Base-by-base conservation (phyloP, 1,140 invertebrate genomes). In the Drosophila melanogaster region DNA sequence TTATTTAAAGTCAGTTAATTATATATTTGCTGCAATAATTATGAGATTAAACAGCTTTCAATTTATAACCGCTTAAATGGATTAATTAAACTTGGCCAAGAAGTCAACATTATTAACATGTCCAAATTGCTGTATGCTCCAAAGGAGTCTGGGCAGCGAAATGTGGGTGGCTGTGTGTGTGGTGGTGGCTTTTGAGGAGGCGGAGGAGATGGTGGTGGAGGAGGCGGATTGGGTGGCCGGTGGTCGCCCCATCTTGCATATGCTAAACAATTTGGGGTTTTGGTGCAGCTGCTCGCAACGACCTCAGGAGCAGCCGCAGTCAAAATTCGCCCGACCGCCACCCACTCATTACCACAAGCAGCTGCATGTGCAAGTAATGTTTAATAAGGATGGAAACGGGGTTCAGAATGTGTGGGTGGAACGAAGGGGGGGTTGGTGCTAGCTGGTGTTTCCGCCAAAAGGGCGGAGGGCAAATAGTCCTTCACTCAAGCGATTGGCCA, bases 401-500 rank as follows among this genome's bases (percentile, higher is more conserved):
- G 46, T 22, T 33, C 6, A 19, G 33, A 8, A 8, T 22, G 15
- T 11, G 40, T 26, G 14, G 41, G n/a, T 4, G 40, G 15, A 22
- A 2, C 19, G 19, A 22, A 3, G 19, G 19, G 19, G 19, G 19
- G 19, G 19, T 2, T 8, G 40, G n/a, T 15, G 40, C n/a, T 4
- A 1, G n/a, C 6, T 44, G 41, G 10, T 19, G 8, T 8, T 44
- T 19, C 44, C 47, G 3, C 24, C 47, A 50, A 50, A 43, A 43
- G 55, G 38, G 64, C 49, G 71, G 56, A 57, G 40, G 79, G 54
- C 57, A 73, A 79, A 72, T 67, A 74, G 66, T 62, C 77, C 81
- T 70, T 65, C 55, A 65, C 62, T 70, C 49, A 51, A 55, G 50
- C 64, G 43, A 60, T 75, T 74, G 43, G 38, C 61, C 62, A 73